A percentile compares a stretch with the other conserved stretches of the same genome.
These are phyloP conservation scores for Poeciliopsis prolifica DNA, from an alignment of 2,113 vertebrate species.

Conservation along the genomic window DNA sequence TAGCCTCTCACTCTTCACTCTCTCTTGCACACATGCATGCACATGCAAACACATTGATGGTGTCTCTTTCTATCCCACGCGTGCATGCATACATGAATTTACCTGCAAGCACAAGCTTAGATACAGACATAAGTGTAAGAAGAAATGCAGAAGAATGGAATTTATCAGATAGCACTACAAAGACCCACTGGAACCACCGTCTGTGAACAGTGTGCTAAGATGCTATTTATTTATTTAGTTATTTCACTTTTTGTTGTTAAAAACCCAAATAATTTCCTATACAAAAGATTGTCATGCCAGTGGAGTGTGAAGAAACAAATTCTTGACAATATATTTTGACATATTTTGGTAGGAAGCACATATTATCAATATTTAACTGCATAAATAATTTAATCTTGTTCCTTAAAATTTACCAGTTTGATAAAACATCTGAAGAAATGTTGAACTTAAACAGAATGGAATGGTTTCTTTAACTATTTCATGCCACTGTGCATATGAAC, in stretches of 20 bases:
- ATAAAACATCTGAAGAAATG: background rate
- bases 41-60: conserved; percentile 13
- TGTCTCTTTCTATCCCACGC: conserved; percentile 16
- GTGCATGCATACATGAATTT: conserved; percentile 12
- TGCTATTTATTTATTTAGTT: background rate
- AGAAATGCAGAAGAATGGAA: conserved; percentile 34
- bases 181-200: background rate
- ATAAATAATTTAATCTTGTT: background rate
- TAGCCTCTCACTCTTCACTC: conserved; percentile 72
- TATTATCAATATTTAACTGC: background rate
- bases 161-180: conserved; percentile 20
- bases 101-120: conserved; percentile 26
- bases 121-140: conserved; percentile 2
- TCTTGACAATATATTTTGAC: background rate
- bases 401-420: background rate
- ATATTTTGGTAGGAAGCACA: background rate
- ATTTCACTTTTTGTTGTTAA: background rate
- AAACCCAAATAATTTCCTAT: conserved; percentile 6
- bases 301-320: background rate
- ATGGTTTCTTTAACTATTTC: background rate
- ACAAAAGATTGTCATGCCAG: background rate
- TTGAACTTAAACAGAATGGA: background rate
- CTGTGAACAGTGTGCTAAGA: background rate
- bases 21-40: conserved; percentile 34
- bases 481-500: background rate